Evolutionary conservation across 1,140 invertebrate genomes (phyloP).

Genomic region (Ridgeia piscesae): DNA sequence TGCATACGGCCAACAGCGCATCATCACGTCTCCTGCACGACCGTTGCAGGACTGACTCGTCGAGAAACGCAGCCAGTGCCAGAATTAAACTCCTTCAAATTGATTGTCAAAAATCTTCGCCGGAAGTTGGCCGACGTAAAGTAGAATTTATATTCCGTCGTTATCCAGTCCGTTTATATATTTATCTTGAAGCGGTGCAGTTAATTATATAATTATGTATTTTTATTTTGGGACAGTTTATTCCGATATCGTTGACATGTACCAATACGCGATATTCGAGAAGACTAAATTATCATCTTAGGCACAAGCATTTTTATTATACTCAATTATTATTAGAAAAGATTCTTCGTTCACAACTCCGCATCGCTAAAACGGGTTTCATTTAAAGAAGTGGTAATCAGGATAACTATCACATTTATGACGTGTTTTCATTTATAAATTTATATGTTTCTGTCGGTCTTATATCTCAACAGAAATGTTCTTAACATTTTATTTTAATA

Average conservation of each 20-base stretch:
- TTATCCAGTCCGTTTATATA: neutral
- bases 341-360: too few relatives aligned
- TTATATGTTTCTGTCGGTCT: too few relatives aligned
- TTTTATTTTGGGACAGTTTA: neutral
- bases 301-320: too few relatives aligned
- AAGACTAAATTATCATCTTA: neutral
- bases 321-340: too few relatives aligned
- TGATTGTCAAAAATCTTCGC: neutral
- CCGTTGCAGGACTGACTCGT: neutral
- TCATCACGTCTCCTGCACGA: neutral
- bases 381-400: too few relatives aligned
- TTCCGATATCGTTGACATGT: neutral
- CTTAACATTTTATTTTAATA: too few relatives aligned
- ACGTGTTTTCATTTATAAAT: too few relatives aligned
- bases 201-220: neutral
- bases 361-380: too few relatives aligned
- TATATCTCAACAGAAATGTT: too few relatives aligned
- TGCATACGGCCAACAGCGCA: neutral
- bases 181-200: neutral
- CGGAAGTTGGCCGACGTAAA: neutral
- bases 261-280: neutral
- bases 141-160: neutral
- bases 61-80: neutral
- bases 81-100: neutral
- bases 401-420: too few relatives aligned